A percentile compares a stretch with the other conserved stretches of the same genome.
phyloP scores from a whole-genome alignment of 1,140 invertebrate genomes.

The Tetragonula clypearis region DNA sequence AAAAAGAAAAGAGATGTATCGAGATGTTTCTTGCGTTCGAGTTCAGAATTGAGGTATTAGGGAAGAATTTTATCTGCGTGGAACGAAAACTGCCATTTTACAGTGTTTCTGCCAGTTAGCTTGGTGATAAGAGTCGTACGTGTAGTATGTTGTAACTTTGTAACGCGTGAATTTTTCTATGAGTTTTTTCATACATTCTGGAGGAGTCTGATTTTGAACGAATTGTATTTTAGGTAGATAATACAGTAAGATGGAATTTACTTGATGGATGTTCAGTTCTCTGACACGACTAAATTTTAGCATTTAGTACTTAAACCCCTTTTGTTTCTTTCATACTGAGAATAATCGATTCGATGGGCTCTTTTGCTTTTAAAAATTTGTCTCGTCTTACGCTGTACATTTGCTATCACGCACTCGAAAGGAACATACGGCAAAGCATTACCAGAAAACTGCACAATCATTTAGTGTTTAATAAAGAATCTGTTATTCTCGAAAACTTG shows the following conservation, averaged over 20 bases:
- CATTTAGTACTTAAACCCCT: conserved; percentile 53
- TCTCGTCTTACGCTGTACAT: conserved; percentile 5
- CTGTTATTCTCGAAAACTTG: conserved; percentile 46
- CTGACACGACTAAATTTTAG: conserved; percentile 4
- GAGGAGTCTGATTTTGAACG: conserved; percentile 14
- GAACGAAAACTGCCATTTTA: conserved; percentile 62
- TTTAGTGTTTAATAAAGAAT: conserved; percentile 33
- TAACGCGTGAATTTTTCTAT: neutral
- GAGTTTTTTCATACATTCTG: neutral
- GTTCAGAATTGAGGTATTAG: neutral
- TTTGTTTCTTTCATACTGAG: conserved; percentile 31
- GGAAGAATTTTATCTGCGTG: conserved; percentile 28
- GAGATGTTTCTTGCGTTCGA: conserved; percentile 25
- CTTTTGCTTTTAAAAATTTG: neutral
- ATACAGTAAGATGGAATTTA: neutral
- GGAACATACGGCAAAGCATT: neutral
- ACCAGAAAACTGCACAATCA: neutral
- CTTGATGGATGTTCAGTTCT: conserved; percentile 17
- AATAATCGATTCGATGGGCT: conserved; percentile 49
- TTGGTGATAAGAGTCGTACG: conserved; percentile 38
- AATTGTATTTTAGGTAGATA: neutral
- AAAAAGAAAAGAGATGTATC: conserved; percentile 15
- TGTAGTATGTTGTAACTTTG: conserved; percentile 5
- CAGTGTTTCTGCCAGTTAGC: conserved; percentile 47
- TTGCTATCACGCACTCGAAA: neutral